Base-by-base conservation (phyloP, 1,140 invertebrate genomes). In the Ceratosolen solmsi region DNA sequence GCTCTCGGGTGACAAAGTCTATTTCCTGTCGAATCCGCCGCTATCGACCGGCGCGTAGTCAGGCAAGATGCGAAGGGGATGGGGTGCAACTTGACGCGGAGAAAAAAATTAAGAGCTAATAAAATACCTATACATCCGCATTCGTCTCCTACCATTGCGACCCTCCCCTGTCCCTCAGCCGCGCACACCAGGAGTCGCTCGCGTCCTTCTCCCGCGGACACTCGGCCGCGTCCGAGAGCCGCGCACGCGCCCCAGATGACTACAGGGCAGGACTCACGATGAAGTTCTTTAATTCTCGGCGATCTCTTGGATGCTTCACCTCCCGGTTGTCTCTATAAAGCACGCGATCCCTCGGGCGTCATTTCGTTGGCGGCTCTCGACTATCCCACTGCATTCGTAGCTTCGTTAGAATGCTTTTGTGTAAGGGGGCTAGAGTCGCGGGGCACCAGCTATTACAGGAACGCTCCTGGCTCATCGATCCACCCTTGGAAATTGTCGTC, bases 401-500 rank as follows among this genome's bases (percentile, higher is more conserved):
- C 58, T 74, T 65, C 79, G 56, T 80, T 80, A 80, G 71, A 30
- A 17, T 54, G 36, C 71, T 73, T 68, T 65, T 65, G 70, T 73
- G 5, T 22, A 15, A 5, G 2, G 0, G 60, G 15, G 27, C 9
- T 27, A 22, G 25, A 4, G 58, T 38, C 20, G 38, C 58, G 65
- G 68, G 78, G 70, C 54, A 36, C 78, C 38, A 11, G 11, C 22
- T 13, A 9, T 7, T 9, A 20, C 46, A n/a, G 38, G 22, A 58
- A 81, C 79, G 79, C 54, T 82, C 80, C 73, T 82, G 80, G 27
- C n/a, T 41, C 75, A 82, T 82, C 80, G 80, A 82, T 82, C 80
- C 73, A 78, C 80, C 74, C 80, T 82, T 82, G 79, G 80, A 76
- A 76, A 82, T 76, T 77, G 80, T 82, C 80, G 51, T 70, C 80